Conservation (phyloP, 2,113 vertebrate species). For the Terrapene triunguis region DNA sequence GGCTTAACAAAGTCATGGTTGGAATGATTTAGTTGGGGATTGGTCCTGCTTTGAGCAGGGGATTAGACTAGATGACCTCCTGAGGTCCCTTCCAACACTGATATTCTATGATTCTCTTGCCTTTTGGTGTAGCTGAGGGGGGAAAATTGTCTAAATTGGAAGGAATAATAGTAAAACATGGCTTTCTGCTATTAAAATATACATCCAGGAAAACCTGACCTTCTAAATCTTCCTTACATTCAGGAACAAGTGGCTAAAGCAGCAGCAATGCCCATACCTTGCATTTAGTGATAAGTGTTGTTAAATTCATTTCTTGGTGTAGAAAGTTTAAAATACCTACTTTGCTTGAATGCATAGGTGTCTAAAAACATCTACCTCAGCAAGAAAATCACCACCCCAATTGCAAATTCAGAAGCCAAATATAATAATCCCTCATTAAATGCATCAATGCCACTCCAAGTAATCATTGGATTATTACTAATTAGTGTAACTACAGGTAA, state of each 20-base stretch:
- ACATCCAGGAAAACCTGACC: neutral
- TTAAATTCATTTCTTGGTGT: neutral
- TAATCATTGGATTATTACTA: constrained; percentile 63
- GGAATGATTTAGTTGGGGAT: too few species aligned
- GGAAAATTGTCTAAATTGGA: neutral
- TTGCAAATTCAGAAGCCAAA: neutral
- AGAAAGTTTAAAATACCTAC: neutral
- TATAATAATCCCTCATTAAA: neutral
- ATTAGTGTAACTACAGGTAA: constrained; percentile 50
- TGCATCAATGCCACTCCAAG: neutral
- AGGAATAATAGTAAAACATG: neutral
- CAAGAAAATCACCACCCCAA: neutral
- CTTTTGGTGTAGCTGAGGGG: neutral
- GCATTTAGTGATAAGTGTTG: neutral
- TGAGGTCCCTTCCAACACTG: too few species aligned
- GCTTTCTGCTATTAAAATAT: neutral
- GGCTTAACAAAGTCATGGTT: too few species aligned
- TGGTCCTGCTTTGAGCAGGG: too few species aligned
- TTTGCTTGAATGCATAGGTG: neutral
- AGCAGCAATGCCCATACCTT: neutral
- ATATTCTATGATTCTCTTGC: too few species aligned
- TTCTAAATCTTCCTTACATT: neutral
- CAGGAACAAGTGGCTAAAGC: neutral
- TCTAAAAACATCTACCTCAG: neutral
- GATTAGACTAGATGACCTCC: too few species aligned